Evolutionary conservation across 1,140 invertebrate species (phyloP).

Genomic region (Hesperophylax magnus): DNA sequence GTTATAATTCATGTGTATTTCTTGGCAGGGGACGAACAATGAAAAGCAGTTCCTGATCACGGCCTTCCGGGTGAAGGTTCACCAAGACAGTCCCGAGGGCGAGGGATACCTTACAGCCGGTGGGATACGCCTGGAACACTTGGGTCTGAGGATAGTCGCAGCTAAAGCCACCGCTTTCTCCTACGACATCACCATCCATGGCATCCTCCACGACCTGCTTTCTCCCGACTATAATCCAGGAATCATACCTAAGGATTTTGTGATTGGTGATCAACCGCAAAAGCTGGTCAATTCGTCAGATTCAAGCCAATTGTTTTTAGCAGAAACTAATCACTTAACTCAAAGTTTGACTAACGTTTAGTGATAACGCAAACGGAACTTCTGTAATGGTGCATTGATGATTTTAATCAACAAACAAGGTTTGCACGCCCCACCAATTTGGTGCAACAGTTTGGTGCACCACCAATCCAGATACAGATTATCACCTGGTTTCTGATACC

Average conservation of each 20-base stretch:
- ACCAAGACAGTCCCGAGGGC: conserved; percentile 57
- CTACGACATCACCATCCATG: conserved; percentile 43
- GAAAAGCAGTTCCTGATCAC: conserved; percentile 59
- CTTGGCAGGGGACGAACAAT: conserved; percentile 3
- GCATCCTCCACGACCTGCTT: conserved; percentile 32
- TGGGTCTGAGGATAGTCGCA: conserved; percentile 32
- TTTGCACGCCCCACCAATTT: too few relatives aligned
- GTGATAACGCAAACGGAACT: too few relatives aligned
- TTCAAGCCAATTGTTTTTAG: too few relatives aligned
- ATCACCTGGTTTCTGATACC: too few relatives aligned
- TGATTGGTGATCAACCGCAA: too few relatives aligned
- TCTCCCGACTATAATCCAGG: conserved; percentile 42
- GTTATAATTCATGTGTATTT: conserved; percentile 49
- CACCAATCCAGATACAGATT: too few relatives aligned
- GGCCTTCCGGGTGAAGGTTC: conserved; percentile 59
- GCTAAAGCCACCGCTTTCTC: conserved; percentile 27
- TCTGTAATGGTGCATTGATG: too few relatives aligned
- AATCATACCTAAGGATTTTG: background rate
- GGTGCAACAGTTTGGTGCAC: too few relatives aligned
- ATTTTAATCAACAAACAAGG: too few relatives aligned
- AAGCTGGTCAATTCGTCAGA: too few relatives aligned
- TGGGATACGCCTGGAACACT: conserved; percentile 47
- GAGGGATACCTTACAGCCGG: conserved; percentile 60
- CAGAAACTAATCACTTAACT: too few relatives aligned
- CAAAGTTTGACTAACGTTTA: too few relatives aligned